Conservation (phyloP, 2,113 vertebrate species). For the Murina feae region DNA sequence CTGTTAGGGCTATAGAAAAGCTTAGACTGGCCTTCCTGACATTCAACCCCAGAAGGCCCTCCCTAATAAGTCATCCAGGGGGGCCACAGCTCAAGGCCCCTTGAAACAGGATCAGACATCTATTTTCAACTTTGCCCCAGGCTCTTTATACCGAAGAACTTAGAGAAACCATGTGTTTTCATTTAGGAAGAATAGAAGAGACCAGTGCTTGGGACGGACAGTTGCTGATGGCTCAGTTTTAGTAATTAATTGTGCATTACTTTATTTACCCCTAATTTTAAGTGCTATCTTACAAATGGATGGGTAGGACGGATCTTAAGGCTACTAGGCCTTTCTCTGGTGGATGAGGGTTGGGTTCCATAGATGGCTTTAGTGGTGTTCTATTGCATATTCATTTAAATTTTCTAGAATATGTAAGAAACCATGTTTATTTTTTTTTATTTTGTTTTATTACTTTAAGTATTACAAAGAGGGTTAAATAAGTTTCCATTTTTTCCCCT, state of each 20-base stretch:
- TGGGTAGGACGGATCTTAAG: background rate
- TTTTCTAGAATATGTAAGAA: background rate
- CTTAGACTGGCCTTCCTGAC: background rate
- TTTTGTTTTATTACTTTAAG: too few relatives aligned
- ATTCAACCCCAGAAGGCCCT: background rate
- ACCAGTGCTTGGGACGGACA: background rate
- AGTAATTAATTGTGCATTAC: background rate
- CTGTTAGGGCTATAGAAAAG: background rate
- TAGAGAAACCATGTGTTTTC: background rate
- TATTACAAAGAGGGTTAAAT: too few relatives aligned
- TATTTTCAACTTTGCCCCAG: background rate
- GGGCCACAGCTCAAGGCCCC: background rate
- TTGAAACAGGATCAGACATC: background rate
- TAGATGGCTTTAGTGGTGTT: background rate
- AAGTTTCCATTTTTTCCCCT: too few relatives aligned
- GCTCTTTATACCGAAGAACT: background rate
- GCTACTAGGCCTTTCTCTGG: background rate
- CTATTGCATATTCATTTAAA: background rate
- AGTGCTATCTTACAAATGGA: background rate
- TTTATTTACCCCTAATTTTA: background rate
- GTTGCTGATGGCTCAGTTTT: slow-evolving; percentile 22
- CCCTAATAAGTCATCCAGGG: background rate
- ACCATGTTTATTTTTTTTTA: too few relatives aligned
- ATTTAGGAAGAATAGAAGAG: background rate
- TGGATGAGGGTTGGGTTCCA: background rate